Evolutionary conservation across 1,140 invertebrate genomes (phyloP), one percentile per base, ranked within the genome.

Genomic region (Trissolcus basalis): DNA sequence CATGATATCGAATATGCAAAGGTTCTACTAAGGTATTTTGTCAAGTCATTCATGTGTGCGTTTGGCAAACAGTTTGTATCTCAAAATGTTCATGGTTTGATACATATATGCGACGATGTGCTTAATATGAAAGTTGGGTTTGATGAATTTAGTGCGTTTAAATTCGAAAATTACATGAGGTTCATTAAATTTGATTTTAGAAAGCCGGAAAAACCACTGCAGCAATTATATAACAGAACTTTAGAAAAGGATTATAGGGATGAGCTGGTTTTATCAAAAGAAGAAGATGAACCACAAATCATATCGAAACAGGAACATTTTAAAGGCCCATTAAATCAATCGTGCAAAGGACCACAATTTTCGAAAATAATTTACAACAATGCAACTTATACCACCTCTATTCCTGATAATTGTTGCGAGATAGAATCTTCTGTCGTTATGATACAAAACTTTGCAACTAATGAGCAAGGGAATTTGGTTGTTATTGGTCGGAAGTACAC

Each of bases 81-180:
- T 0, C 32, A n/a, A 35, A 64, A 64, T n/a, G 10, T 64, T 1
- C 60, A 64, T 11, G 19, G 16, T 36, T 16, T 64, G 11, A 11
- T 13, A 8, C 60, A 64, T 13, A 33, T 64, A 16, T 11, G 8
- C 0, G 27, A 53, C 0, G 60, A 64, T 19, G 50, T 54, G 0
- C 10, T 44, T 0, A 15, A 51, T 16, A 13, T 53, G 12, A 16
- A 15, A 11, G 1, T 54, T 16, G 6, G 33, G n/a, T 7, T 53
- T 0, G 49, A 53, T 16, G 4, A 32, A 12, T 64, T 64, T n/a
- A 12, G 14, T 13, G 60, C 60, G 11, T 27, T 27, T 6, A 1
- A 1, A 3, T 64, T 64, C n/a, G 58, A 61, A 61, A 61, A 61
- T 43, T 50, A 36, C 16, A 47, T 61, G 15, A 10, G 48, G 1